phyloP scores from a whole-genome alignment of 2,888 invertebrate genomes.

The Hoplodrina ambigua region DNA sequence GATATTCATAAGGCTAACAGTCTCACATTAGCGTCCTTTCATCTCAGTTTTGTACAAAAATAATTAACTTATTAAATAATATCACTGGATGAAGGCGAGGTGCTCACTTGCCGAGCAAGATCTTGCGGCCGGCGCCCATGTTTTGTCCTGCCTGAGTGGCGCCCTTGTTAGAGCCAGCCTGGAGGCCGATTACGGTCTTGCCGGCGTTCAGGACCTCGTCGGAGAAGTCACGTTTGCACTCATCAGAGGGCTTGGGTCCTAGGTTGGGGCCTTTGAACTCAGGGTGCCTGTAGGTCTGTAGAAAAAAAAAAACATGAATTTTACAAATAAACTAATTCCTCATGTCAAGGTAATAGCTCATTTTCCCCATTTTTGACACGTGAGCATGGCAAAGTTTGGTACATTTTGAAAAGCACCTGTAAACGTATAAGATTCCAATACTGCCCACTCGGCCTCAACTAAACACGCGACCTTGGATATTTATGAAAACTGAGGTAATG shows the following conservation, averaged over 20 bases:
- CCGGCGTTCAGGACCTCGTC: slow-evolving; percentile 97
- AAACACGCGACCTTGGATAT: slow-evolving; percentile 81
- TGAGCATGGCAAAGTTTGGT: background rate
- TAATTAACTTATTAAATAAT: slow-evolving; percentile 83
- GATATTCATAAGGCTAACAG: slow-evolving; percentile 78
- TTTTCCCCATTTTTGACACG: background rate
- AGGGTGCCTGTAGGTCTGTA: slow-evolving; percentile 95
- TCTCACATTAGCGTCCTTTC: slow-evolving; percentile 84
- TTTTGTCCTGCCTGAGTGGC: slow-evolving; percentile 98
- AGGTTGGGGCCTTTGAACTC: slow-evolving; percentile 96
- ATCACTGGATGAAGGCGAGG: slow-evolving; percentile 81
- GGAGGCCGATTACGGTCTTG: slow-evolving; percentile 97
- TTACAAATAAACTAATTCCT: background rate
- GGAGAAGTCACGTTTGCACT: slow-evolving; percentile 98
- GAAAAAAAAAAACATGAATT: slow-evolving; percentile 59
- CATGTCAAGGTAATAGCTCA: background rate
- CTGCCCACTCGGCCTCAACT: slow-evolving; percentile 74
- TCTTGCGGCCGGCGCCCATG: slow-evolving; percentile 97
- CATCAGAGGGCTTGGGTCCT: slow-evolving; percentile 98
- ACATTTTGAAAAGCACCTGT: slow-evolving; percentile 30
- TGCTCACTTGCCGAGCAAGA: slow-evolving; percentile 96
- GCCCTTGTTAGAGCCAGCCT: slow-evolving; percentile 99
- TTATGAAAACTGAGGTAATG: slow-evolving; percentile 88
- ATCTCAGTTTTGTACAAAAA: slow-evolving; percentile 85
- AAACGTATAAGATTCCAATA: slow-evolving; percentile 60